Evolutionary conservation across 2,888 invertebrate species (phyloP).

Genomic region (Macrophya alboannulata): DNA sequence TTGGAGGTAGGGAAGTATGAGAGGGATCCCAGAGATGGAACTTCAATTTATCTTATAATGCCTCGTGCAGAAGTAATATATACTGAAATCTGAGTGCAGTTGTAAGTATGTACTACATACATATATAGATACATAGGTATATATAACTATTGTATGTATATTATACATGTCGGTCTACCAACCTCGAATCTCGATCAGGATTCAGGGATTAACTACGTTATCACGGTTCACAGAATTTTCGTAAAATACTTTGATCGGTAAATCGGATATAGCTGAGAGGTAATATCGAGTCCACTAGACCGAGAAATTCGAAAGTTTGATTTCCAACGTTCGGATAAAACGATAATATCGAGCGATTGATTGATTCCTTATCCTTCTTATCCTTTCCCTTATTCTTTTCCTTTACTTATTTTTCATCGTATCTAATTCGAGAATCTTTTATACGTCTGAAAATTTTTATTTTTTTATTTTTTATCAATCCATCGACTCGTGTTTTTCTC

Average conservation of each 20-base stretch:
- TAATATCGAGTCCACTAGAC: background rate
- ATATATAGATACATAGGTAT: background rate
- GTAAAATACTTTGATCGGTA: background rate
- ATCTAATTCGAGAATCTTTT: background rate
- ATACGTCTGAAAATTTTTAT: too few species aligned
- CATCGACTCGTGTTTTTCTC: background rate
- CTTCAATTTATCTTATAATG: slow-evolving; percentile 28
- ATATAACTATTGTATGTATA: background rate
- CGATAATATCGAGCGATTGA: background rate
- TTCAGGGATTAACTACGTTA: slow-evolving; percentile 5
- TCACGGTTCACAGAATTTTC: background rate
- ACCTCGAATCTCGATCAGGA: slow-evolving; percentile 23
- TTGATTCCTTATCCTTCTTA: background rate
- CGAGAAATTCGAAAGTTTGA: background rate
- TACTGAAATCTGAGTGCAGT: background rate
- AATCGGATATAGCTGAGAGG: background rate
- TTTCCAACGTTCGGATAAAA: background rate
- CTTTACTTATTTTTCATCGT: background rate
- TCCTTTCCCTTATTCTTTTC: background rate
- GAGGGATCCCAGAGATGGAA: background rate
- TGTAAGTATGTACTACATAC: too few species aligned
- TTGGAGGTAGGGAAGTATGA: too few species aligned
- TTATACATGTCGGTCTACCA: background rate
- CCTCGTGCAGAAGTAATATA: background rate
- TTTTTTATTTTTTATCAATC: background rate